These are phyloP conservation scores for Coenonympha glycerion DNA, from an alignment of 2,888 invertebrate genomes.

Conservation along the genomic window DNA sequence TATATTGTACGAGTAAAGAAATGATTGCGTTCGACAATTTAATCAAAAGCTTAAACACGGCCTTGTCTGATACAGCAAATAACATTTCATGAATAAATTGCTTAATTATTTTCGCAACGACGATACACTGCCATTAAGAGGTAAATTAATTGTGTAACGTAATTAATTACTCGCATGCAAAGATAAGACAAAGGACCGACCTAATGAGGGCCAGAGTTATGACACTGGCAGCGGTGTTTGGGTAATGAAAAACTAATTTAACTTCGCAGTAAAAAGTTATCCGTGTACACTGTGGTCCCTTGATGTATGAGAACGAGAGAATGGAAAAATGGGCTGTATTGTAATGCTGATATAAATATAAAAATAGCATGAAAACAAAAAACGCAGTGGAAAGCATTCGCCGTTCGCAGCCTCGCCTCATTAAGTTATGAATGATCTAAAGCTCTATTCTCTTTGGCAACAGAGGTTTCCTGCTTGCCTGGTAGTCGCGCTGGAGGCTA, in stretches of 20 bases:
- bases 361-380: background rate
- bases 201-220: conserved; percentile 46
- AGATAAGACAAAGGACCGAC: conserved; percentile 46
- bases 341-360: background rate
- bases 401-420: conserved; percentile 30
- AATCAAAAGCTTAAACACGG: conserved; percentile 13
- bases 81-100: conserved; percentile 21
- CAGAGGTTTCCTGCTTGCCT: conserved; percentile 42
- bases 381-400: background rate
- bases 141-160: conserved; percentile 58
- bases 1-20: background rate
- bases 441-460: conserved; percentile 33
- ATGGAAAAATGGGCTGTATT: conserved; percentile 19
- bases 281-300: conserved; percentile 16
- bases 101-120: conserved; percentile 30
- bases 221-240: conserved; percentile 38
- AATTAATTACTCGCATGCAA: conserved; percentile 60
- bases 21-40: conserved; percentile 15
- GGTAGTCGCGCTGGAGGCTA: conserved; percentile 30
- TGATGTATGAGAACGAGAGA: conserved; percentile 7
- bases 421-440: conserved; percentile 37
- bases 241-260: conserved; percentile 58
- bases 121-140: conserved; percentile 45
- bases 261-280: conserved; percentile 43
- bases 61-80: conserved; percentile 11